A percentile compares a stretch with the other conserved stretches of the same genome.
Conservation (phyloP, 2,888 invertebrate species). For the Baccha elongata region DNA sequence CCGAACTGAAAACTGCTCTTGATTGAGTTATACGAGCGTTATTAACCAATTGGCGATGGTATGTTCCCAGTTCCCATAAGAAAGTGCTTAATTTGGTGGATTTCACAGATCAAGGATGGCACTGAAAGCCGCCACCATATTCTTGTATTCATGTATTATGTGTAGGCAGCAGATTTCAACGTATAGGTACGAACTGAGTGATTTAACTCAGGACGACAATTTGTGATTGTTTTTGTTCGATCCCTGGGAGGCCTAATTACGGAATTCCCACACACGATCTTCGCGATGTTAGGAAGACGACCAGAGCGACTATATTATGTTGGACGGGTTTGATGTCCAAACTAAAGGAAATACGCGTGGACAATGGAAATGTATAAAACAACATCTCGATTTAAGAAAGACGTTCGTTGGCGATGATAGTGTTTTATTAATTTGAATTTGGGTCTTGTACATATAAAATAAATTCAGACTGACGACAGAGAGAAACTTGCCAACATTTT, state of each 20-base stretch:
- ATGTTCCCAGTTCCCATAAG: constrained; percentile 47
- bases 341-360: constrained; percentile 38
- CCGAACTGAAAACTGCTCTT: constrained; percentile 45
- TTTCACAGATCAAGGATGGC: constrained; percentile 64
- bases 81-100: constrained; percentile 66
- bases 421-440: constrained; percentile 56
- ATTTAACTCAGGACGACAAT: constrained; percentile 70
- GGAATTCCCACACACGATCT: constrained; percentile 73
- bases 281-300: constrained; percentile 17
- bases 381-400: constrained; percentile 13
- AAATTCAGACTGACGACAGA: constrained; percentile 40
- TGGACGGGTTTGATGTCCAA: constrained; percentile 11
- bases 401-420: constrained; percentile 48
- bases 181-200: constrained; percentile 52
- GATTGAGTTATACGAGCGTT: constrained; percentile 74
- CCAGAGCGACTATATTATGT: not conserved
- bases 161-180: constrained; percentile 23
- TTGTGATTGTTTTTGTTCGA: constrained; percentile 72
- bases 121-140: constrained; percentile 64
- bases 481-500: no score
- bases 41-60: constrained; percentile 71
- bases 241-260: constrained; percentile 72
- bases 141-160: not conserved
- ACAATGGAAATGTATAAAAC: constrained; percentile 42
- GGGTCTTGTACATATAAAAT: constrained; percentile 27